Evolutionary conservation across 2,797 vertebrate species (phyloP).

Genomic region (Xerus rutilus): DNA sequence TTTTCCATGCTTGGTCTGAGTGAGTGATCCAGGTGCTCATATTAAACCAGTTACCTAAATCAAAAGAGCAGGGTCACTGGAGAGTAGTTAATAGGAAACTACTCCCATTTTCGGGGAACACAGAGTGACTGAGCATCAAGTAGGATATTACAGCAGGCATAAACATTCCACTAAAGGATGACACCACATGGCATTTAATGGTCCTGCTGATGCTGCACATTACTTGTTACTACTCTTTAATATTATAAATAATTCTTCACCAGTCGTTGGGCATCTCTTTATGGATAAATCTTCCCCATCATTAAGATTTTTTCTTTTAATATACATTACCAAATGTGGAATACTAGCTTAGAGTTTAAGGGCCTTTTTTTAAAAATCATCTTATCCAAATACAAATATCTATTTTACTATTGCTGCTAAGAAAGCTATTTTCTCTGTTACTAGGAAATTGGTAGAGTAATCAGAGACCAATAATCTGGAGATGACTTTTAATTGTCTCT

Average conservation of each 20-base stretch:
- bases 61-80: neutral
- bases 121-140: neutral
- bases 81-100: neutral
- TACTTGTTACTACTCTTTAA: neutral
- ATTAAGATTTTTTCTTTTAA: slow-evolving; percentile 42
- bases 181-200: neutral
- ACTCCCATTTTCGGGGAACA: neutral
- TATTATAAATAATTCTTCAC: neutral
- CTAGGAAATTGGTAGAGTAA: slow-evolving; percentile 65
- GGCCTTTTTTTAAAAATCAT: slow-evolving; percentile 10
- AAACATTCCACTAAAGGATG: accelerated
- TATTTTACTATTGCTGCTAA: slow-evolving; percentile 71
- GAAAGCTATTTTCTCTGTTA: slow-evolving; percentile 76
- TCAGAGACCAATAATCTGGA: slow-evolving; percentile 17
- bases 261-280: slow-evolving; percentile 6
- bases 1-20: neutral
- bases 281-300: neutral
- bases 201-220: too few species aligned
- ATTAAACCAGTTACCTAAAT: neutral
- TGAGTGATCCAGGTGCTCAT: neutral
- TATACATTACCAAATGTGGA: slow-evolving; percentile 54
- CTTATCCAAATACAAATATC: slow-evolving; percentile 65
- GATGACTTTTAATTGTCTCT: slow-evolving; percentile 1
- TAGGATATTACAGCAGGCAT: neutral
- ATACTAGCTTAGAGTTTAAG: slow-evolving; percentile 56